Base-by-base conservation (phyloP, 2,888 invertebrate genomes). In the Scaptomyza caliginosa region DNA sequence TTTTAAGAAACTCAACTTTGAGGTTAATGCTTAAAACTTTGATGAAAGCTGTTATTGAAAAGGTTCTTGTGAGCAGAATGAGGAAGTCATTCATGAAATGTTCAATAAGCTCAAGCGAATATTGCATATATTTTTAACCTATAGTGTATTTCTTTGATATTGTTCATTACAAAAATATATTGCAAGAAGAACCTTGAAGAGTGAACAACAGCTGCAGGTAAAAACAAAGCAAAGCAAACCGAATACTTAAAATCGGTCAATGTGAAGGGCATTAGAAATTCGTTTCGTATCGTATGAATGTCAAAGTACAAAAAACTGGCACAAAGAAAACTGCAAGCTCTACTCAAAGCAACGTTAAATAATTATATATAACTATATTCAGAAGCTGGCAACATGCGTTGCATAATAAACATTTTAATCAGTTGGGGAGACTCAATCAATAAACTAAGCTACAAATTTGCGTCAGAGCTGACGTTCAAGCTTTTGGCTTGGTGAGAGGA, bases 401-500 rank as follows among this genome's bases (percentile, higher is more conserved):
- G 74, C 65, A 83, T 74, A 55, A 58, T 72, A 65, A 59, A 70
- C 63, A 70, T 13, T 84, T 78, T 77, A 81, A 81, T 75, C 57
- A 73, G 77, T 84, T 81, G 62, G 55, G 50, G 54, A 58, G 65
- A 42, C 42, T 75, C 67, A 58, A 69, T 75, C 64, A 71, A 71
- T 63, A 49, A 60, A 58, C 64, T 52, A 58, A 58, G 48, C 51
- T 19, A 45, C 17, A 30, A 45, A 4, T 16, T 34, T 16, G 8
- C 36, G 39, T 10, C 30, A 57, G 56, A 39, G 32, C 19, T 43
- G 45, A 24, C 39, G 58, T 2, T 3, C 24, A 63, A 60, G 26
- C 24, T 55, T 55, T 38, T 50, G 23, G 39, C 59, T 43, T 46
- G 10, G 30, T 3, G n/a, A 3, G 2, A 10, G 19, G 4, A 19